Conservation (phyloP, 35 echinoderm and acorn worm genomes). For the Antedon bifida region DNA sequence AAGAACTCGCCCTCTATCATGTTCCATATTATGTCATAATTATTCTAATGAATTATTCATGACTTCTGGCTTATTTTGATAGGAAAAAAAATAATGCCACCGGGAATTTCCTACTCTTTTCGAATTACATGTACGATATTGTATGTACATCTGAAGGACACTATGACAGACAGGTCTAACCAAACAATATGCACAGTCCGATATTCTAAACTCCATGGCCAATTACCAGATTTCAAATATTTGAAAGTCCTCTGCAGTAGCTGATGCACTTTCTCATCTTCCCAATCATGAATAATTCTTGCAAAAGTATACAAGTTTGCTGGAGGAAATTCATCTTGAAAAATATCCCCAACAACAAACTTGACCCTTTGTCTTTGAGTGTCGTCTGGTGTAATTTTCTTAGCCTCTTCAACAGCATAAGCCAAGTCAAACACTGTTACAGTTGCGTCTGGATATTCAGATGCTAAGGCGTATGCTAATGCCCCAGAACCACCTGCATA, state of each 20-base stretch:
- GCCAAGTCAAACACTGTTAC: not conserved
- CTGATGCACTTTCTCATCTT: not conserved
- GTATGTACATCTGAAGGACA: too few relatives aligned
- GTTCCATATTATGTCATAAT: too few relatives aligned
- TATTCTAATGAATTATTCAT: too few relatives aligned
- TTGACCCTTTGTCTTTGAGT: not conserved
- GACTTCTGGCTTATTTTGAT: too few relatives aligned
- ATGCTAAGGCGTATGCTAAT: not conserved
- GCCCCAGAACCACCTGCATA: not conserved
- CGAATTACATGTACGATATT: too few relatives aligned
- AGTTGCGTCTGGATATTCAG: not conserved
- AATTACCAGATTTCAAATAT: not conserved
- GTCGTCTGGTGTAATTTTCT: not conserved
- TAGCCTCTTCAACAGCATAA: not conserved
- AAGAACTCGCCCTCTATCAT: too few relatives aligned
- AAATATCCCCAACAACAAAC: not conserved
- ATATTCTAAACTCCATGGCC: too few relatives aligned
- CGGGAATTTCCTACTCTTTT: too few relatives aligned
- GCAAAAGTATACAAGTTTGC: conserved; percentile 1
- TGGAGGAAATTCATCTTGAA: not conserved
- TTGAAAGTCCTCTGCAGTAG: not conserved
- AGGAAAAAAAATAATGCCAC: too few relatives aligned
- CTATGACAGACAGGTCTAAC: too few relatives aligned
- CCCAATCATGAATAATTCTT: conserved; percentile 3
- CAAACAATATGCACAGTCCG: too few relatives aligned